phyloP scores from a whole-genome alignment of 2,113 vertebrate genomes.

The Gallinago media region DNA sequence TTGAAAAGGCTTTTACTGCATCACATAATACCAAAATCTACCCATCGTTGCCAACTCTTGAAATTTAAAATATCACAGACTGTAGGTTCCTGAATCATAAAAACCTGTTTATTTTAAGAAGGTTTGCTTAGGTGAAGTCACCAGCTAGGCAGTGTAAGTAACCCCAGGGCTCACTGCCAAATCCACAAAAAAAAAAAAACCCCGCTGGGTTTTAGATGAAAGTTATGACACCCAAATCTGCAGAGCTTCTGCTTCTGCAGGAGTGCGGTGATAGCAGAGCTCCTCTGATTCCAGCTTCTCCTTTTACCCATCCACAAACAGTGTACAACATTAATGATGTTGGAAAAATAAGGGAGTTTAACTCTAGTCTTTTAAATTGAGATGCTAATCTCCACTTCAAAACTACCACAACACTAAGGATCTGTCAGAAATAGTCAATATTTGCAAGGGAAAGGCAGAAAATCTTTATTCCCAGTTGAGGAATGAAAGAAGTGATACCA shows the following conservation, averaged over 20 bases:
- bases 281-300: neutral
- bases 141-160: neutral
- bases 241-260: neutral
- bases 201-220: neutral
- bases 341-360: neutral
- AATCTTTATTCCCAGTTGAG: neutral
- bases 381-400: constrained; percentile 11
- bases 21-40: neutral
- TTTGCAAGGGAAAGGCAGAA: neutral
- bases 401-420: neutral
- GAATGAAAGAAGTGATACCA: neutral
- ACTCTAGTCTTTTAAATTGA: neutral
- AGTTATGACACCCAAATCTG: neutral
- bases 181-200: neutral
- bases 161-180: neutral
- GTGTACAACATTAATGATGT: neutral
- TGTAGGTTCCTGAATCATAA: neutral
- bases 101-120: neutral
- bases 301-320: neutral
- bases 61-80: neutral
- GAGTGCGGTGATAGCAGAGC: neutral
- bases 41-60: neutral
- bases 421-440: neutral
- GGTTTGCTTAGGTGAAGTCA: constrained; percentile 46
- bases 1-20: neutral